Conservation (phyloP, 2,888 invertebrate genomes). For the Pammene fasciana region DNA sequence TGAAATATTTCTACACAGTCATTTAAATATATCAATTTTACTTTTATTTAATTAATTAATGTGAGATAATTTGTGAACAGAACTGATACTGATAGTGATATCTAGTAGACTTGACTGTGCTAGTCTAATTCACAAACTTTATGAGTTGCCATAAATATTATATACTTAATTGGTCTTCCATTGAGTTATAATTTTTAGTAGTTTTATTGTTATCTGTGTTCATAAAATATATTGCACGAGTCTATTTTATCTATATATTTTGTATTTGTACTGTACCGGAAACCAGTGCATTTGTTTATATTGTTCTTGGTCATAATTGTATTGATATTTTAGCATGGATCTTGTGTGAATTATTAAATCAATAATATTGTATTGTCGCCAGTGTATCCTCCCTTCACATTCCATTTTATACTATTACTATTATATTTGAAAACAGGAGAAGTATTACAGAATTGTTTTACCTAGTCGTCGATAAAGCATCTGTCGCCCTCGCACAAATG, state of each 20-base stretch:
- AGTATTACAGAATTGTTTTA: not conserved
- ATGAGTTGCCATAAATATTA: conserved; percentile 6
- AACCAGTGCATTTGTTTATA: not conserved
- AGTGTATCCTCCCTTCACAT: conserved; percentile 35
- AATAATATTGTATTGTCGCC: conserved; percentile 14
- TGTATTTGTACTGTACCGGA: not conserved
- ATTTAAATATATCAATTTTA: not conserved
- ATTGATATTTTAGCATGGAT: not conserved
- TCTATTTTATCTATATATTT: not conserved
- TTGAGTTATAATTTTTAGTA: conserved; percentile 9
- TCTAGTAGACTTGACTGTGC: not conserved
- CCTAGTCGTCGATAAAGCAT: not conserved
- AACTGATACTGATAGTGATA: not conserved
- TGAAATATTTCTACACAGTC: too few species aligned
- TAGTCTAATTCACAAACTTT: conserved; percentile 8
- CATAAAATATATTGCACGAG: not conserved
- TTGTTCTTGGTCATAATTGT: not conserved
- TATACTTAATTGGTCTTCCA: conserved; percentile 6
- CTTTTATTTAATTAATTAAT: not conserved
- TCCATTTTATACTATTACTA: conserved; percentile 29
- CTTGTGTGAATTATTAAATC: not conserved
- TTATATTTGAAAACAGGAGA: not conserved
- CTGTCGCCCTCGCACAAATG: not conserved
- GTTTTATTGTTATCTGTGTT: not conserved
- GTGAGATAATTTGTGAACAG: not conserved